Evolutionary conservation across 2,797 vertebrate genomes (phyloP), one percentile per base, ranked within the genome.

Genomic region (Poeciliopsis presidionis): DNA sequence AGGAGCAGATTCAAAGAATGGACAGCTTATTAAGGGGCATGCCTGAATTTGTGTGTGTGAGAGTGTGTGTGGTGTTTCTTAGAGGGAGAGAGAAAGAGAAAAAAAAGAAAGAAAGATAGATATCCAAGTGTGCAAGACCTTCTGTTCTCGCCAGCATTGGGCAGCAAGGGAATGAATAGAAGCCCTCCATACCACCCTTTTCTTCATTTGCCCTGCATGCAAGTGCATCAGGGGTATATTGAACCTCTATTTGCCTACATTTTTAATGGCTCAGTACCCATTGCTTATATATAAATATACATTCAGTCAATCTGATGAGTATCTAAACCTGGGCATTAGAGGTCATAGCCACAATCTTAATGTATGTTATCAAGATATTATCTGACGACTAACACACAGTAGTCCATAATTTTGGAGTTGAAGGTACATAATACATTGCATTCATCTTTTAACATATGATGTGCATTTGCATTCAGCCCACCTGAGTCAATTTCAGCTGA

Each of bases 1-100:
- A 88, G 80, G 89, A 91, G 90, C 87, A 92, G 87, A 91, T 92
- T 92, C 89, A 88, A 80, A 85, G 87, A 88, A 89, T 78, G 87
- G 77, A 20, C 80, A 84, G 89, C 88, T 91, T 91, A 92, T 92
- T 91, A 90, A 75, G 79, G 86, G 86, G 84, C 90, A 92, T 78
- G 83, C 11, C 57, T 87, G 46, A 71, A 53, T 75, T 39, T 77
- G 74, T 82, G 85, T 81, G 84, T 77, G 69, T 81, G 74, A 87
- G 75, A 49, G 76, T 9, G 63, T 43, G 65, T 7, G 65, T n/a
- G 39, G 65, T 7, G 65, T n/a, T 22, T 28, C 39, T 70, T 5
- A 16, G 16, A 3, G 55, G 28, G 4, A n/a, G 55, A 28, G 55
- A 28, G n/a, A 28, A n/a, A 28, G 28, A 59, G 5, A 51, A 51